These are phyloP conservation scores for roundworm (Caenorhabditis elegans) DNA, from an alignment of 1,140 invertebrate genomes.

Conservation along the genomic window WBcel235 BX284606.5:3524501-3525000, in stretches of 20 bases:
- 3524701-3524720: conserved; percentile 11
- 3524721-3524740: not conserved
- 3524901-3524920: not conserved
- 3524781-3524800: not conserved
- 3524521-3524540: conserved; percentile 22
- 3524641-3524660: conserved; percentile 7
- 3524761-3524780: not conserved
- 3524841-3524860: too few relatives aligned
- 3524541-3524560: not conserved
- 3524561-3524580: not conserved
- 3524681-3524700: not conserved
- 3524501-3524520: not conserved
- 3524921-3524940: not conserved
- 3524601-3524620: not conserved
- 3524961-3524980: conserved; percentile 12
- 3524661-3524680: not conserved
- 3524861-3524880: not conserved
- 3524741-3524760: not conserved
- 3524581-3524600: too few relatives aligned
- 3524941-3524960: conserved; percentile 7
- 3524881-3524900: not conserved
- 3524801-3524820: not conserved
- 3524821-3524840: not conserved
- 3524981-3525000: conserved; percentile 2
- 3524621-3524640: conserved; percentile 11